Conservation (phyloP, 2,113 vertebrate species). For the Rynchops niger region DNA sequence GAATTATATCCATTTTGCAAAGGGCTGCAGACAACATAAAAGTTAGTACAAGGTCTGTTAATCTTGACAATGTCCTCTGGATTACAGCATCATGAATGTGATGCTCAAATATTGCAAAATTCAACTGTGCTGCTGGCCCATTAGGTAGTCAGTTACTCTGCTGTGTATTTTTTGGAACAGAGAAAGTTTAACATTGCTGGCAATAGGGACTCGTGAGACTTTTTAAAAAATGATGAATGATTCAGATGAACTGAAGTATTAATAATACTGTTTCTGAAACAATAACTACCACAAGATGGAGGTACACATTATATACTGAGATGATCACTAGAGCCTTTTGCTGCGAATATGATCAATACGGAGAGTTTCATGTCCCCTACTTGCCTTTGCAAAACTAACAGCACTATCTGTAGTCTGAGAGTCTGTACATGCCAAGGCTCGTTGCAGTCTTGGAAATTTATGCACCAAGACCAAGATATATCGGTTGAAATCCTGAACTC, state of each 20-base stretch:
- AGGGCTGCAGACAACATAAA: background rate
- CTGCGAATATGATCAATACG: background rate
- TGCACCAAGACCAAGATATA: background rate
- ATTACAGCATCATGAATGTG: background rate
- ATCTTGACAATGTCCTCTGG: background rate
- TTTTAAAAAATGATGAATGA: background rate
- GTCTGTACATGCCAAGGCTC: background rate
- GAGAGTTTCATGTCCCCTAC: background rate
- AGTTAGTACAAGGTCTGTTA: background rate
- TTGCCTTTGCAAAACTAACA: background rate
- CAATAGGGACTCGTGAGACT: background rate
- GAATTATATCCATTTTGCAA: background rate
- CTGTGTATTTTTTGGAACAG: background rate
- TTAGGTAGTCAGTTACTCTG: background rate
- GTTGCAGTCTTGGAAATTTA: background rate
- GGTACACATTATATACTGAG: background rate
- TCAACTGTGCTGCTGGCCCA: background rate
- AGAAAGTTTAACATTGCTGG: background rate
- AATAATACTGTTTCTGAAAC: background rate
- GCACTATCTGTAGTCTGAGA: background rate
- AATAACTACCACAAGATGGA: background rate
- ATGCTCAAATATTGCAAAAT: background rate
- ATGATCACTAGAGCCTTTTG: background rate
- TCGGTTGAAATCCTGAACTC: background rate
- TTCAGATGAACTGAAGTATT: background rate